phyloP scores from a whole-genome alignment of 2,113 vertebrate genomes.

The Mesoclemmys tuberculata region DNA sequence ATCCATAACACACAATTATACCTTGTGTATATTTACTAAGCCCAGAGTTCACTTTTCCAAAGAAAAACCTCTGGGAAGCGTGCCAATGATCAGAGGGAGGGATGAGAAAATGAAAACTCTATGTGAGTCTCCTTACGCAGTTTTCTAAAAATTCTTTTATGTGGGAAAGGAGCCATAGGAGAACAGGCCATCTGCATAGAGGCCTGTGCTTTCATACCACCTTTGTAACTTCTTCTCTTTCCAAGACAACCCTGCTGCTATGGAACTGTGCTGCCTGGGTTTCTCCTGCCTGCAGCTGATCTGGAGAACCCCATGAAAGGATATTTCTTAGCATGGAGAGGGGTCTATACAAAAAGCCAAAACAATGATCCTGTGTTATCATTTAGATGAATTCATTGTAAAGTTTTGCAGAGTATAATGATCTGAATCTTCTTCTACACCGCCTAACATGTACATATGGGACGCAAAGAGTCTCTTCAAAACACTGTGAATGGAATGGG shows the following conservation, averaged over 20 bases:
- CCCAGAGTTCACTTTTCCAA: background rate
- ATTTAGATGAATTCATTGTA: background rate
- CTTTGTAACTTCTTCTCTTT: background rate
- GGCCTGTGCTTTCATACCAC: background rate
- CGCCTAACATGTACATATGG: fast-evolving
- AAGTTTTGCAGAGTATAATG: background rate
- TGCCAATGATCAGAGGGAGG: background rate
- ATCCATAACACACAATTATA: background rate
- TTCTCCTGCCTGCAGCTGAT: background rate
- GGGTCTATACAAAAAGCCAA: background rate
- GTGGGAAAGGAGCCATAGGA: no score
- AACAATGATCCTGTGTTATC: background rate
- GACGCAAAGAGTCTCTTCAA: background rate
- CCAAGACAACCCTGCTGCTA: background rate
- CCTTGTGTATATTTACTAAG: background rate
- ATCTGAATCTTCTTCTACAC: background rate
- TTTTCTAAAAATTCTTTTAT: background rate
- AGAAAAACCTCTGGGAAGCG: background rate
- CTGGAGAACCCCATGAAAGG: background rate
- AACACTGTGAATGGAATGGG: background rate
- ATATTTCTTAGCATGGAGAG: background rate
- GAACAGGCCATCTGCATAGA: background rate
- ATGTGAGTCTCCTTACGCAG: background rate
- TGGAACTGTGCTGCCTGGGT: background rate
- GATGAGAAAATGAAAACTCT: background rate